Evolutionary conservation across 2,888 invertebrate species (phyloP), one percentile per base, ranked within the genome.

Genomic region (Hybos culiciformis): DNA sequence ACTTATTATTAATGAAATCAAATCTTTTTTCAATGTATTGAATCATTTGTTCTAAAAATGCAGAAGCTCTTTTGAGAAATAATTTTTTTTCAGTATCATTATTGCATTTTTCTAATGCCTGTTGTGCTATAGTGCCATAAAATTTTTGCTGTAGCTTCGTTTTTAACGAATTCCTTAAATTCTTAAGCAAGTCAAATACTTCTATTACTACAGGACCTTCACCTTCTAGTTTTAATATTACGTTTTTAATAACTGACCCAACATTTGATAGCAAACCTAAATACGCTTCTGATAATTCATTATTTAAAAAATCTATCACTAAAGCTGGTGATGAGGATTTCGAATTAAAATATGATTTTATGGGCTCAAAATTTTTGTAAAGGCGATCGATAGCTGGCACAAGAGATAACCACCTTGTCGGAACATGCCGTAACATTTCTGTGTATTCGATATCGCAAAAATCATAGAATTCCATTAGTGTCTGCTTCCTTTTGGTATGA

Each of bases 241-340:
- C 26, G 5, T 44, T 44, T 40, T 40, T n/a, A 17, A 40, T 39
- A 24, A 20, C n/a, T 18, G 36, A 29, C 15, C 26, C 24, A 24
- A 43, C 26, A 33, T 39, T 18, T 21, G 15, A 26, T 7, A 38
- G 20, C 7, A 36, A 36, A n/a, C 17, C 38, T 12, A 26, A 31
- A 19, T 44, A 40, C 5, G 40, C 44, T 40, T 44, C 40, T 14
- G 39, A 34, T 21, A 39, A 40, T 14, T 44, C 40, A 24, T 44
- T 44, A 15, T 40, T 44, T 31, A 39, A 29, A 36, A 44, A 44
- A 34, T 44, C 26, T 24, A 33, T 21, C 2, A 44, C 24, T 21
- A 43, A n/a, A 19, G 40, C 39, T n/a, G 36, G 29, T 39, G 20
- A 8, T 19, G 29, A 26, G n/a, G 31, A 18, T 29, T 39, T 39